These are phyloP conservation scores for Oconnorella tubifera DNA, from an alignment of 2,888 invertebrate species.

Conservation along the genomic window DNA sequence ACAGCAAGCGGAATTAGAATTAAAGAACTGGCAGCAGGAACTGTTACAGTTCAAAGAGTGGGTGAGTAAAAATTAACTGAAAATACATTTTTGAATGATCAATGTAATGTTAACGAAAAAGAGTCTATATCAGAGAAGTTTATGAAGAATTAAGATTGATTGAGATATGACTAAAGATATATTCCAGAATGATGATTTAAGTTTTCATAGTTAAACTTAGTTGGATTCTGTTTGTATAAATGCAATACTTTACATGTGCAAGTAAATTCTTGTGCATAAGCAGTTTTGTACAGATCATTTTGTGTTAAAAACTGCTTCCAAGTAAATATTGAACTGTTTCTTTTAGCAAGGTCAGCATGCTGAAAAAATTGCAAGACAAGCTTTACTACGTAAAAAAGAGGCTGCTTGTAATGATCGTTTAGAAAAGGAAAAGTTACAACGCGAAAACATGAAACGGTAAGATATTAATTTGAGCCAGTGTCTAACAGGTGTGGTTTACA, in stretches of 20 bases:
- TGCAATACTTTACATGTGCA: no score
- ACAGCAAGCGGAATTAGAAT: slow-evolving; percentile 2
- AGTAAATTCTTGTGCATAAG: no score
- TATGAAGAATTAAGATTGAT: no score
- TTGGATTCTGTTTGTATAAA: no score
- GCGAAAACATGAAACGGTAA: slow-evolving; percentile 45
- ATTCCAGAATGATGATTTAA: no score
- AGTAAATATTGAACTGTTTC: not conserved
- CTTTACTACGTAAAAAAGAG: slow-evolving; percentile 40
- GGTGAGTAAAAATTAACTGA: not conserved
- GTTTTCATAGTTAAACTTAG: no score
- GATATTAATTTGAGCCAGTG: no score
- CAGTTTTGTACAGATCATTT: no score
- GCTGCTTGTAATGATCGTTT: slow-evolving; percentile 42
- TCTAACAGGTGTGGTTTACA: no score
- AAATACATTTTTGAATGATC: not conserved
- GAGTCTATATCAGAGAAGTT: not conserved
- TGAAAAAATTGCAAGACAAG: slow-evolving; percentile 38
- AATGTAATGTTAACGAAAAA: not conserved
- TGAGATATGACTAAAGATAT: no score
- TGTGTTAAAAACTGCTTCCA: no score
- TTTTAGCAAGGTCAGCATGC: slow-evolving; percentile 39
- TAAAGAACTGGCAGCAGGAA: slow-evolving; percentile 12
- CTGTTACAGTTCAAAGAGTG: slow-evolving; percentile 9
- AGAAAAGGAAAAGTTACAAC: slow-evolving; percentile 42